Evolutionary conservation across 2,113 vertebrate genomes (phyloP), one percentile per base, ranked within the genome.

Genomic region (Nipponia nippon): DNA sequence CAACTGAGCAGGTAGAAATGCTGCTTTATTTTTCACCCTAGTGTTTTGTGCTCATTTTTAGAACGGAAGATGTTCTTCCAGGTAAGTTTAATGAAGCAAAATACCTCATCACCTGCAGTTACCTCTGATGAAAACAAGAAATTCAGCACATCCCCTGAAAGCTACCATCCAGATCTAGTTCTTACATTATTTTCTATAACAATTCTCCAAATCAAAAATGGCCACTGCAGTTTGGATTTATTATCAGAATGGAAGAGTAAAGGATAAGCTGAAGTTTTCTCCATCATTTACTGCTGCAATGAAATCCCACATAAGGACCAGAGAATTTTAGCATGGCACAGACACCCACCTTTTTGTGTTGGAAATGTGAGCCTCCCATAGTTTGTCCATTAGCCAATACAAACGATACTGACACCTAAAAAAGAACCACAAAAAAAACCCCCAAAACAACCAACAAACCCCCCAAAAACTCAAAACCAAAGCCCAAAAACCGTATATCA

Each of bases 61-160:
- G 46, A 92, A 65, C 19, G 16, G 46, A 76, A 53, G 55, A 29
- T 42, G 13, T 11, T 62, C 5, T 19, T 63, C 30, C 14, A 26
- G 38, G 3, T 53, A 42, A 69, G 9, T 29, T 79, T 75, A 84
- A 49, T 59, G 70, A 85, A 76, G 27, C 6, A 81, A 63, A 58
- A 40, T 52, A 21, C 32, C 30, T 10, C 4, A 81, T 38, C 16
- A 32, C 26, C 56, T 34, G 13, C 30, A 65, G 47, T 70, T 65
- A 26, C 14, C 11, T 47, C 23, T 26, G 50, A 58, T 13, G 42
- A 79, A 71, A 71, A 29, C 16, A 9, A 67, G 32, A 72, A 79
- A 58, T 30, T 18, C 7, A 8, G 7, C 0, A 0, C 6, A 5
- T 34, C 7, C 13, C 21, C 38, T 63, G 59, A 26, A 16, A 65